A percentile compares a stretch with the other conserved stretches of the same genome.
phyloP scores from a whole-genome alignment of 2,113 vertebrate species.

The Coptodon rendalli region DNA sequence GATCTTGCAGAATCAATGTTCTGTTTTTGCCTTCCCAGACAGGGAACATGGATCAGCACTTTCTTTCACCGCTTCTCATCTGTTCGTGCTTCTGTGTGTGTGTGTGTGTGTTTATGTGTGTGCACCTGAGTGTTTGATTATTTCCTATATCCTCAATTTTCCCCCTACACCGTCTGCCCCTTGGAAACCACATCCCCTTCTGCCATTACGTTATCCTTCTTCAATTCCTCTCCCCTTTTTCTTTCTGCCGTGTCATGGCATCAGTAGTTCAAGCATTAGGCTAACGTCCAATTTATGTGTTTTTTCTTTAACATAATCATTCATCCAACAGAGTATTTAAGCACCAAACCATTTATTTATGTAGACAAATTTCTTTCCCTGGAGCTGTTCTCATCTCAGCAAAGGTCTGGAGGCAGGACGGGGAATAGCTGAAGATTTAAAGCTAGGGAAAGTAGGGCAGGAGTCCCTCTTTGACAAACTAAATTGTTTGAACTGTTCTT shows the following conservation, averaged over 20 bases:
- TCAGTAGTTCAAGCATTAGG: background rate
- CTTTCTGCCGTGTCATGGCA: background rate
- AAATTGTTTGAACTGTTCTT: conserved; percentile 59
- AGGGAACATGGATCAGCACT: conserved; percentile 66
- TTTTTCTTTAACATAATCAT: conserved; percentile 1
- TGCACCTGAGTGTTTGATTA: conserved; percentile 4
- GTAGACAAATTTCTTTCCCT: conserved; percentile 35
- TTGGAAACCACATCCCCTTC: conserved; percentile 48
- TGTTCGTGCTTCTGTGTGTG: background rate
- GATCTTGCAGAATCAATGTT: conserved; percentile 72
- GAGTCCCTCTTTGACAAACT: conserved; percentile 63
- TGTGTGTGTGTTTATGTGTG: background rate
- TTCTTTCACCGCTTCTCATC: conserved; percentile 34
- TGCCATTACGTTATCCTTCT: background rate
- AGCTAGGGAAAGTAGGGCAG: conserved; percentile 65
- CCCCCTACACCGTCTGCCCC: conserved; percentile 35
- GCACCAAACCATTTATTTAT: conserved; percentile 48
- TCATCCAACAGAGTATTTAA: conserved; percentile 27
- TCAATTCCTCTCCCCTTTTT: background rate
- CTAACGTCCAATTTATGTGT: background rate
- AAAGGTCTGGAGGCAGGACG: conserved; percentile 23
- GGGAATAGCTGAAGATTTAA: conserved; percentile 48
- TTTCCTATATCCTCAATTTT: conserved; percentile 55
- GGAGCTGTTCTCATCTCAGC: conserved; percentile 33
- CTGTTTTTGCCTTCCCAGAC: conserved; percentile 67